Evolutionary conservation across 2,888 invertebrate genomes (phyloP).

Genomic region (Oscheius sp.): DNA sequence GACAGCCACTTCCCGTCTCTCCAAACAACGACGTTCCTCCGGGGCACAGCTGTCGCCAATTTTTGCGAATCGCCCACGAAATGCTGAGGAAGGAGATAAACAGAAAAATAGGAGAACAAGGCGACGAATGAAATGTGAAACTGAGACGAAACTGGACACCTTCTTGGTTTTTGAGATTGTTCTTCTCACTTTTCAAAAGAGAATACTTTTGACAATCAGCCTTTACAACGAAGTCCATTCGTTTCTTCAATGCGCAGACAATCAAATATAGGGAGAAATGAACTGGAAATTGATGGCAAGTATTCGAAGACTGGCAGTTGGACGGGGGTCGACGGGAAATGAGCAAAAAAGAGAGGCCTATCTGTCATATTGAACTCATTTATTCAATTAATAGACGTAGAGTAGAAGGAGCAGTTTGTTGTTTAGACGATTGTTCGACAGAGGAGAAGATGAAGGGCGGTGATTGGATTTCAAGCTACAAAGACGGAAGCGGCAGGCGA

Average conservation of each 20-base stretch:
- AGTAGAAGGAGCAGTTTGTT: not conserved
- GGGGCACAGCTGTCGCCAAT: conserved; percentile 31
- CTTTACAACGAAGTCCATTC: too few species aligned
- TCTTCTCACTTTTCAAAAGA: conserved; percentile 8
- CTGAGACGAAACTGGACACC: conserved; percentile 3
- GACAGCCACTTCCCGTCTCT: conserved; percentile 5
- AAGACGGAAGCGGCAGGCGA: conserved; percentile 29
- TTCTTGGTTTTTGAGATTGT: conserved; percentile 13
- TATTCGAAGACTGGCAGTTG: conserved; percentile 7
- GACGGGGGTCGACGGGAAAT: conserved; percentile 4
- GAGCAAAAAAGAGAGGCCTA: conserved; percentile 14
- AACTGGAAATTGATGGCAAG: conserved; percentile 25
- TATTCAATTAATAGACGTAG: conserved; percentile 5
- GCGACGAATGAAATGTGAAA: conserved; percentile 4
- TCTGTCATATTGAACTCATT: conserved; percentile 6
- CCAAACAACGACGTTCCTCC: conserved; percentile 3
- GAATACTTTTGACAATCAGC: too few species aligned
- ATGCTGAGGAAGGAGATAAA: conserved; percentile 6
- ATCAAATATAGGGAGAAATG: conserved; percentile 14
- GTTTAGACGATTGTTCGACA: conserved; percentile 20
- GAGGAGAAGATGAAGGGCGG: conserved; percentile 24
- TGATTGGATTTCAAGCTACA: conserved; percentile 27
- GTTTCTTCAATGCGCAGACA: too few species aligned
- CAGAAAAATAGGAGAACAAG: not conserved
- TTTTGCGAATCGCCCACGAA: conserved; percentile 28